Base-by-base conservation (phyloP, 1,140 invertebrate genomes). In the Propsilocerus akamusi region DNA sequence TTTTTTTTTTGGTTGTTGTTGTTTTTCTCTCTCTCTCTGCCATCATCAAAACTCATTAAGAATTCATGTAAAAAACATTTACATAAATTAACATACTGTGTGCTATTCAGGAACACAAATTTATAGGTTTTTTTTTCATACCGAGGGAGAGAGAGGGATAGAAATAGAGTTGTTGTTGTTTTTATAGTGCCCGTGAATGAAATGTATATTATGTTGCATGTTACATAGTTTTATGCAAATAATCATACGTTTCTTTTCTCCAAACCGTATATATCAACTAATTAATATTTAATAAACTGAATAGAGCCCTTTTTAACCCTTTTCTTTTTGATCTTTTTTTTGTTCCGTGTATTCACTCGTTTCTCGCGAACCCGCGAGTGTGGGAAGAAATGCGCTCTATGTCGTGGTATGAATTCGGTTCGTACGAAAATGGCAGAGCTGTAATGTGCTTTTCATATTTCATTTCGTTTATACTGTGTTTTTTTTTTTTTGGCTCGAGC, bases 181-280 rank as follows among this genome's bases (percentile, higher is more conserved):
- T 41, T 41, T 7, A 41, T 41, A n/a, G 34, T 41, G 17, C 11
- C 14, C 22, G 17, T 41, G 14, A 41, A 20, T 41, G 22, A 41
- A 14, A 41, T 20, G 22, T 41, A 41, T 41, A 41, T n/a, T n/a
- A n/a, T n/a, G n/a, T 41, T 41, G 34, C 34, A 41, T 41, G 34
- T 41, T 41, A 41, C 17, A 41, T 41, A 41, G 34, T 41, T 41
- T 41, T 41, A 41, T 41, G 34, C 34, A 41, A 41, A 41, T 41
- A 41, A 41, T 20, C 22, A 5, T 30, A 30, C n/a, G 28, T 41
- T 20, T 7, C 14, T 41, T 20, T n/a, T 41, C 8, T 20, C 5
- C 34, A 8, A 41, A 7, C 17, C 11, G 11, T n/a, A 20, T 41
- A 41, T 41, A 5, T 14, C 28, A 41, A 41, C 4, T 41, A 41